These are phyloP conservation scores for Drosophila anomalata DNA, from an alignment of 2,888 invertebrate species.

Conservation along the genomic window DNA sequence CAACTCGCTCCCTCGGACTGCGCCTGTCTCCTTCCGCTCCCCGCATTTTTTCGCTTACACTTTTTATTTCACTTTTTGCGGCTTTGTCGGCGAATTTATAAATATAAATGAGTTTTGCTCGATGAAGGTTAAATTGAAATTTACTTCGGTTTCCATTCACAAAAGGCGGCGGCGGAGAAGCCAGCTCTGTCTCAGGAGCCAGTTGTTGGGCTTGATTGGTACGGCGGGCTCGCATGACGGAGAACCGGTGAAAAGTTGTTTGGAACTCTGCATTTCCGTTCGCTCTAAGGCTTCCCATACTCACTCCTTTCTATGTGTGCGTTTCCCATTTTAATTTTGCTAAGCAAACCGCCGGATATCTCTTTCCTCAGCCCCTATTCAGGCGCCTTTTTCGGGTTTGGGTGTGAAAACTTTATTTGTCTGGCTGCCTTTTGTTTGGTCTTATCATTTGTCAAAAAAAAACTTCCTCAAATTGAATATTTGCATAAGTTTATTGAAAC, in stretches of 20 bases:
- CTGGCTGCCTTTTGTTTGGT: conserved; percentile 71
- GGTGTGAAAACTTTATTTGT: conserved; percentile 75
- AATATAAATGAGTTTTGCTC: conserved; percentile 83
- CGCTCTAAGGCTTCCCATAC: conserved; percentile 2
- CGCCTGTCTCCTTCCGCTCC: conserved; percentile 4
- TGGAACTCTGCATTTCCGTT: conserved; percentile 54
- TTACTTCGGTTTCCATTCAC: conserved; percentile 58
- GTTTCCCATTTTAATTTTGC: conserved; percentile 69
- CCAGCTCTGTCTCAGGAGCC: conserved; percentile 15
- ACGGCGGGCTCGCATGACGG: conserved; percentile 47
- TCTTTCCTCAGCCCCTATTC: conserved; percentile 31
- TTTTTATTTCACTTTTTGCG: conserved; percentile 35
- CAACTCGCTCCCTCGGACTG: conserved; percentile 24
- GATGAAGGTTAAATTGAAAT: conserved; percentile 82
- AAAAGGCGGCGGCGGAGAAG: neutral
- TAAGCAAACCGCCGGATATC: conserved; percentile 68
- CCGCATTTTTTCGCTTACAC: conserved; percentile 32
- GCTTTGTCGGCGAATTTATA: conserved; percentile 81
- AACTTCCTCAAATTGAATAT: conserved; percentile 72
- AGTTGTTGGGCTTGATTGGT: conserved; percentile 41
- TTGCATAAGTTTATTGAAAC: conserved; percentile 77
- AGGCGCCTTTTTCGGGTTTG: conserved; percentile 10
- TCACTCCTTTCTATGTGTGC: neutral
- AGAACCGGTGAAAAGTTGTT: conserved; percentile 63
- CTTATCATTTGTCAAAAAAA: conserved; percentile 74